Conservation (phyloP, 2,113 vertebrate genomes). For the Bagarius yarrelli region DNA sequence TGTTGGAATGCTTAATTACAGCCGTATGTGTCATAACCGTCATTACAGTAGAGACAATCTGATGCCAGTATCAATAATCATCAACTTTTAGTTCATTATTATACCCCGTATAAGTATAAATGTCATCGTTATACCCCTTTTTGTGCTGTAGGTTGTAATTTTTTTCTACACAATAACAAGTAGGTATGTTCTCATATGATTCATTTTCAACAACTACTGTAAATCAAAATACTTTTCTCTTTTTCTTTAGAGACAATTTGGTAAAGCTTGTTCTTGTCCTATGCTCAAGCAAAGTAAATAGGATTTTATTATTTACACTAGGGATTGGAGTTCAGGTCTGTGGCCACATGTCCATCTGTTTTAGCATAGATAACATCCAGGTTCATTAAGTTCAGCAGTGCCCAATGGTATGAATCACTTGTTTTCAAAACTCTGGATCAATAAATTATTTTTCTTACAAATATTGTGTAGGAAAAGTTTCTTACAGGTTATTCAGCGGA, state of each 20-base stretch:
- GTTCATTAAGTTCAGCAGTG: background rate
- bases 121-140: too few species aligned
- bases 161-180: too few species aligned
- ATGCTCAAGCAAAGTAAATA: slow-evolving; percentile 21
- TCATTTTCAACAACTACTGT: too few species aligned
- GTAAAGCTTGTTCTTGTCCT: background rate
- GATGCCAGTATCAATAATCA: too few species aligned
- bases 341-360: background rate
- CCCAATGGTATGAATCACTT: too few species aligned
- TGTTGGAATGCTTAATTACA: too few species aligned
- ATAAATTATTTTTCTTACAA: background rate
- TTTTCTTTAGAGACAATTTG: background rate
- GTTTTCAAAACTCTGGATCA: too few species aligned
- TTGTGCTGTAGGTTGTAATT: too few species aligned
- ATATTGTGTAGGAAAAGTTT: background rate
- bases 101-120: too few species aligned
- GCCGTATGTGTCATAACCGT: background rate
- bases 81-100: too few species aligned
- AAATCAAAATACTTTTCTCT: background rate
- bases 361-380: slow-evolving; percentile 2
- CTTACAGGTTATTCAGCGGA: background rate
- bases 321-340: slow-evolving; percentile 23
- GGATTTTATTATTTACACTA: slow-evolving; percentile 2
- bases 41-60: too few species aligned
- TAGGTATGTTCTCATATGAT: too few species aligned